Evolutionary conservation across 1,140 invertebrate species (phyloP).

Genomic region (Cydia amplana): DNA sequence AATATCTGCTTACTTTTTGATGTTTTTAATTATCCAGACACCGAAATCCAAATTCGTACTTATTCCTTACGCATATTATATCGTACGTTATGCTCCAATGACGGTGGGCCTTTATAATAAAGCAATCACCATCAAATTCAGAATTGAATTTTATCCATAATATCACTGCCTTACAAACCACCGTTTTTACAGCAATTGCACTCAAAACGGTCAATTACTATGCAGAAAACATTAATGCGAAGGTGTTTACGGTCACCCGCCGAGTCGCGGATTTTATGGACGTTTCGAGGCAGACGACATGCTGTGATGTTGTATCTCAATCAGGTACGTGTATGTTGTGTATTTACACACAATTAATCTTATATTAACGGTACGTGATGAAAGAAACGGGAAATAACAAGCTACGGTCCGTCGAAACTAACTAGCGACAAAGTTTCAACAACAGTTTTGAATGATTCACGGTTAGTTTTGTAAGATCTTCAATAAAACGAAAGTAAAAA

Average conservation of each 20-base stretch:
- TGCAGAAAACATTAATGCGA: conserved; percentile 7
- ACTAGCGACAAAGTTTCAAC: too few species aligned
- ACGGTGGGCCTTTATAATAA: neutral
- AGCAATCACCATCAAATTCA: neutral
- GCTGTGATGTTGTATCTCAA: conserved; percentile 22
- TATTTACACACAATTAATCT: neutral
- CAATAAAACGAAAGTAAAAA: too few species aligned
- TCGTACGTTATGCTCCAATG: too few species aligned
- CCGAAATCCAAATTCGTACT: too few species aligned
- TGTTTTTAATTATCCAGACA: too few species aligned
- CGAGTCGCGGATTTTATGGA: conserved; percentile 15
- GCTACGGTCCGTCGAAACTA: too few species aligned
- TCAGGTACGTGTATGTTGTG: neutral
- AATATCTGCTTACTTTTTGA: too few species aligned
- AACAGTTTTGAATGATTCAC: too few species aligned
- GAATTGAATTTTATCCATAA: neutral
- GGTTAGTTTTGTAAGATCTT: too few species aligned
- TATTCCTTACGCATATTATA: too few species aligned
- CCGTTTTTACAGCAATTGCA: neutral
- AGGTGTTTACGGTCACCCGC: conserved; percentile 25
- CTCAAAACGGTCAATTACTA: conserved; percentile 12
- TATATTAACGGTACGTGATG: neutral
- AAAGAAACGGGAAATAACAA: too few species aligned
- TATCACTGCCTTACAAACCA: neutral
- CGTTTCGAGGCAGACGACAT: conserved; percentile 7